Evolutionary conservation across 2,113 vertebrate genomes (phyloP).

Genomic region (Grammomys dolichurus): DNA sequence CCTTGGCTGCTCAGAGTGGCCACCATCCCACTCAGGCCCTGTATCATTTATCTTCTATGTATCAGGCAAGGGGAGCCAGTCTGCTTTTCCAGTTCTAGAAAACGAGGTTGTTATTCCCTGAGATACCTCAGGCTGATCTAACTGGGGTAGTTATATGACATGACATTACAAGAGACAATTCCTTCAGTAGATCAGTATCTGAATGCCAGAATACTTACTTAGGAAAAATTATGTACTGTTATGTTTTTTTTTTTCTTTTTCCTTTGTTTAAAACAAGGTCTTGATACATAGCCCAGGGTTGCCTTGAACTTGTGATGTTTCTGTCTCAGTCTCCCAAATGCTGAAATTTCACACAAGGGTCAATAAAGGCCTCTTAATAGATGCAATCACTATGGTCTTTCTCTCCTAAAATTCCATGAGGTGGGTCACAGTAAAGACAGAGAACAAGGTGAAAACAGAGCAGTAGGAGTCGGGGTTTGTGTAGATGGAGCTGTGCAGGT

Average conservation of each 20-base stretch:
- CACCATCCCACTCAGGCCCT: not conserved
- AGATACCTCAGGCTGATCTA: not conserved
- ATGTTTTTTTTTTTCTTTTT: not conserved
- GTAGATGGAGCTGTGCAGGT: not conserved
- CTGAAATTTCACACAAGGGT: not conserved
- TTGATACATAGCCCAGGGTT: not conserved
- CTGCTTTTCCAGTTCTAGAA: not conserved
- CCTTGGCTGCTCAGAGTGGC: not conserved
- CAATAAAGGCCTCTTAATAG: not conserved
- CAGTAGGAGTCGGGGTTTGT: not conserved
- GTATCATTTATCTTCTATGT: not conserved
- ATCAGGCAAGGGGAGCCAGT: not conserved
- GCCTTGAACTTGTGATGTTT: not conserved
- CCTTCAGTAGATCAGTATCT: not conserved
- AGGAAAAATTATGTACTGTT: not conserved
- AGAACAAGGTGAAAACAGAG: not conserved
- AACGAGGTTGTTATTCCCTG: not conserved
- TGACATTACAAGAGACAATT: not conserved
- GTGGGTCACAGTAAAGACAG: not conserved
- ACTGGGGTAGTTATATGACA: not conserved
- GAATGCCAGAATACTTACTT: not conserved
- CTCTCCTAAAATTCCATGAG: not conserved
- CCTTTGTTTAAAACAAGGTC: not conserved
- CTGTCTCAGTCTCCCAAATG: not conserved
- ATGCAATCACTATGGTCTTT: not conserved